Evolutionary conservation across 2,797 vertebrate genomes (phyloP), one percentile per base, ranked within the genome.

Genomic region (Limosa lapponica): DNA sequence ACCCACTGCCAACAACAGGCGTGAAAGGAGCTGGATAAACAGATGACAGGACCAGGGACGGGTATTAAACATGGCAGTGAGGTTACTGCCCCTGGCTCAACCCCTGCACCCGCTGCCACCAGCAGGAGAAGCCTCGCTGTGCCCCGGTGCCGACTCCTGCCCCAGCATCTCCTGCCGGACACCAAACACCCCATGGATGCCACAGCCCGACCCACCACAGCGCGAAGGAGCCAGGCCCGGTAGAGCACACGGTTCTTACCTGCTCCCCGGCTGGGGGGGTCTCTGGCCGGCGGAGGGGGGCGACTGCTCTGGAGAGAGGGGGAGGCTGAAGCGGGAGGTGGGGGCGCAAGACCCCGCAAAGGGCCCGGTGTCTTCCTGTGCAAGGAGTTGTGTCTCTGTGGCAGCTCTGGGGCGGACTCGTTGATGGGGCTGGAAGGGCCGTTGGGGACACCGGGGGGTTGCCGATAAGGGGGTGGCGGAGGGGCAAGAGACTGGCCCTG

Each of bases 311-410:
- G 98, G 57, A 98, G 98, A 89, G 99, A 97, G 0, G 98, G 95
- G 48, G 99, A 99, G 9, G 98, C 98, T 2, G 98, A 99, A 8
- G 99, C 97, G 17, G 99, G 79, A 37, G 99, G 98, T 46, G 96
- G 98, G 2, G 94, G 98, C n/a, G 98, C 97, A 22, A 98, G 97
- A 82, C 95, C 98, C 97, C 98, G 96, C 69, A 96, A 72, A 1
- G 97, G 96, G 13, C 98, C 98, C 0, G 98, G 82, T 1, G 98
- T 97, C 90, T 99, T 99, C 97, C 99, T 99, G 97, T 99, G 98
- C 96, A 99, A 98, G 25, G 99, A 99, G 97, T 99, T 99, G 96
- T 99, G 98, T 96, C 99, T 98, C 98, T 99, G 98, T 5, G 99
- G 99, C 84, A 99, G 98, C 98, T 99, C 98, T 0, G 99, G 99